Conservation (phyloP, 2,888 invertebrate species). For the Chesias legatella region DNA sequence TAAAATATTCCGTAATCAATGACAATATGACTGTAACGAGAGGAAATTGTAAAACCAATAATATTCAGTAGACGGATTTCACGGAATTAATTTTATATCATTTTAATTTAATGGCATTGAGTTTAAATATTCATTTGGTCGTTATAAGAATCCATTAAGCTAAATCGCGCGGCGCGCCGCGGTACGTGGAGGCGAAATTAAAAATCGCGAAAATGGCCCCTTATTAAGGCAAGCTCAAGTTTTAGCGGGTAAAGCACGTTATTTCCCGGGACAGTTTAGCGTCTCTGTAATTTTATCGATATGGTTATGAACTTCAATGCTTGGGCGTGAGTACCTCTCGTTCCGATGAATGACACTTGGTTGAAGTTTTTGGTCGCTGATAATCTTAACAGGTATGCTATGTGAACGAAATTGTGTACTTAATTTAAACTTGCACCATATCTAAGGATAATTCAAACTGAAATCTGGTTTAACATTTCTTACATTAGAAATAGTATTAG, state of each 20-base stretch:
- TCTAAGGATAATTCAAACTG: no score
- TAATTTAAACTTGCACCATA: no score
- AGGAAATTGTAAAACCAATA: slow-evolving; percentile 41
- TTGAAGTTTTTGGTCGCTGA: slow-evolving; percentile 1
- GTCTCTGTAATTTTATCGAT: slow-evolving; percentile 25
- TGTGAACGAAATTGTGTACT: no score
- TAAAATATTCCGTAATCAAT: slow-evolving; percentile 35
- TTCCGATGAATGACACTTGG: slow-evolving; percentile 9
- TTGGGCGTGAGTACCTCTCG: slow-evolving; percentile 11
- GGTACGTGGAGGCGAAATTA: slow-evolving; percentile 44
- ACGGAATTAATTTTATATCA: slow-evolving; percentile 59
- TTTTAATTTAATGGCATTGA: slow-evolving; percentile 55
- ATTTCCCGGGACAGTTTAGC: slow-evolving; percentile 17
- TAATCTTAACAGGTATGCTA: neutral
- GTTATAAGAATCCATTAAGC: slow-evolving; percentile 65
- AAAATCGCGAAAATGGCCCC: slow-evolving; percentile 42
- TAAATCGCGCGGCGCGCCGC: slow-evolving; percentile 40
- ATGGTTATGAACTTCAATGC: slow-evolving; percentile 18
- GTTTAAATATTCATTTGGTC: slow-evolving; percentile 67
- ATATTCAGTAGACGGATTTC: slow-evolving; percentile 30
- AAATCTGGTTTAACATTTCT: no score
- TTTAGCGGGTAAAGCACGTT: slow-evolving; percentile 27
- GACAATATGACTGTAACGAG: slow-evolving; percentile 35
- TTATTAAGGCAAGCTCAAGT: slow-evolving; percentile 30
- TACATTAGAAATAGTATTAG: no score